Evolutionary conservation across 2,888 invertebrate genomes (phyloP), one percentile per base, ranked within the genome.

Genomic region (Pteria penguin): DNA sequence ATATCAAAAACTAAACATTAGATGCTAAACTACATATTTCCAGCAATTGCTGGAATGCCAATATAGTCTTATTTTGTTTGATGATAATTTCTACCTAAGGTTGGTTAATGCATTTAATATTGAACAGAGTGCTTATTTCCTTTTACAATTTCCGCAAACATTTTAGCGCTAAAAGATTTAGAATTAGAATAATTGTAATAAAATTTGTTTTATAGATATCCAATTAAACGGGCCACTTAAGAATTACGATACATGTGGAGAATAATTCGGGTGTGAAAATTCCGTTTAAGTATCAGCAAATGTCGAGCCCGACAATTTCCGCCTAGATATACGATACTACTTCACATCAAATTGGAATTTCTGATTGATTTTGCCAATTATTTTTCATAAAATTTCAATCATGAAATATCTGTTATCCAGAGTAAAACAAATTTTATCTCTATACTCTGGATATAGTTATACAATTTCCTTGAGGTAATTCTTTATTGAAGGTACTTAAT

Each of bases 51-150:
- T 69, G 70, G 70, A 75, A 73, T 70, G 70, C 45, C 69, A 65
- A 58, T 57, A 70, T 63, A 70, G 57, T 18, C 65, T 52, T 36
- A 57, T 54, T 26, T 62, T 70, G 63, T 77, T 77, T 77, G 60
- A 69, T 65, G 33, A 73, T 57, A 36, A 32, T 70, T 57, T 57
- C 68, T 57, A 55, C 55, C 45, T 36, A 36, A 29, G 67, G 22
- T 32, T 24, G 55, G 45, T 63, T 73, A 77, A 73, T 70, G 76
- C 58, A 69, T 65, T 60, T 70, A 27, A 72, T 77, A 60, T 77
- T 72, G 60, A 52, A 29, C 57, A 32, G 68, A 77, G 60, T 73
- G 69, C 32, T 33, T 54, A 57, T 63, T 70, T 77, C 73, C 76
- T 61, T 62, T 27, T 33, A 4, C 65, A 45, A 77, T 77, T 73